These are phyloP conservation scores for Argyresthia albistria DNA, from an alignment of 2,888 invertebrate species.

Conservation along the genomic window DNA sequence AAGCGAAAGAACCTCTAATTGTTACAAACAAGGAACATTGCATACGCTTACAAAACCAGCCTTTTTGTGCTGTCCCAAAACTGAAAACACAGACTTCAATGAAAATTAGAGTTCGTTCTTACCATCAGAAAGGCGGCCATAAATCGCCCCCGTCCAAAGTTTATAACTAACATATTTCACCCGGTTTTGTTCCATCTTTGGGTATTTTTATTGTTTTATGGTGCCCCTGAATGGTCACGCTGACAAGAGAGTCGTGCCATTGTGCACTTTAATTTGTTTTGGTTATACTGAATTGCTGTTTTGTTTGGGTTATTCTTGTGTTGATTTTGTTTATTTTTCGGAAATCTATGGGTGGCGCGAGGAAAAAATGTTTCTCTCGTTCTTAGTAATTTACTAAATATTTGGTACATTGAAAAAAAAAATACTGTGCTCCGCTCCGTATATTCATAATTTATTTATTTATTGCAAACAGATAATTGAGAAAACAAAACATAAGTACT, in stretches of 20 bases:
- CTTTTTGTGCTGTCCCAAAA: too few species aligned
- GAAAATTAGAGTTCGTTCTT: too few species aligned
- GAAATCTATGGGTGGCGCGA: slow-evolving; percentile 1
- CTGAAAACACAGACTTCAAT: too few species aligned
- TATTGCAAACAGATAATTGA: too few species aligned
- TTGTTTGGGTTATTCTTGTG: neutral
- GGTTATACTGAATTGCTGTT: slow-evolving; percentile 31
- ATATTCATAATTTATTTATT: too few species aligned
- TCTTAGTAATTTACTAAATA: too few species aligned
- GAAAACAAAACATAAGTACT: too few species aligned
- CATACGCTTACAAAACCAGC: too few species aligned
- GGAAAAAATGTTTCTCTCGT: neutral
- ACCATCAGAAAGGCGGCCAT: neutral
- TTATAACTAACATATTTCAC: slow-evolving; percentile 49
- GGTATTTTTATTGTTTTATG: slow-evolving; percentile 24
- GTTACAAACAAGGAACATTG: too few species aligned
- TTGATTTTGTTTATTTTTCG: slow-evolving; percentile 1
- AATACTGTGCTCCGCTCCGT: too few species aligned
- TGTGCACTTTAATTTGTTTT: slow-evolving; percentile 56
- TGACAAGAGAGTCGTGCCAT: slow-evolving; percentile 16
- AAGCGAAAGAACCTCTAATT: too few species aligned
- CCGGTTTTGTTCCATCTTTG: neutral
- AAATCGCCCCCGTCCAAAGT: slow-evolving; percentile 25
- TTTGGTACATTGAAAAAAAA: too few species aligned
- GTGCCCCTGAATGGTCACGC: slow-evolving; percentile 56